Evolutionary conservation across 2,888 invertebrate species (phyloP).

Genomic region (Nomada ferruginata): DNA sequence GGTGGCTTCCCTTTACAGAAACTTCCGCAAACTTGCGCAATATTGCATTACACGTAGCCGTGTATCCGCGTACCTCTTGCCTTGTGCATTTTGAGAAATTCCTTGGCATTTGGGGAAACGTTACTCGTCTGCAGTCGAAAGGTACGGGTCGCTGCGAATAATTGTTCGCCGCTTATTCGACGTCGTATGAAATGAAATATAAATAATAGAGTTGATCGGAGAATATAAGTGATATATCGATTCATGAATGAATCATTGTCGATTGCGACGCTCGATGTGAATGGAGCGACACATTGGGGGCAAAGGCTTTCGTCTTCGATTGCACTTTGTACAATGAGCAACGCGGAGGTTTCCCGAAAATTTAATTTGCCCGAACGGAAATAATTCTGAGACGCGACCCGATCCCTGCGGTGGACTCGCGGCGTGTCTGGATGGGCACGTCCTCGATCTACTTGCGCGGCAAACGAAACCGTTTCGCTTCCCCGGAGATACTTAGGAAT

Average conservation of each 20-base stretch:
- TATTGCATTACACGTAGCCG: conserved; percentile 54
- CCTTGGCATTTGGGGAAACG: conserved; percentile 7
- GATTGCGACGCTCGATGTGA: conserved; percentile 45
- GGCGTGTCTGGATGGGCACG: conserved; percentile 3
- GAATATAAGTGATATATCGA: conserved; percentile 21
- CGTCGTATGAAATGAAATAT: conserved; percentile 26
- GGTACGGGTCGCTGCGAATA: not conserved
- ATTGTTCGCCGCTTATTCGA: no score
- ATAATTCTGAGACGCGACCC: not conserved
- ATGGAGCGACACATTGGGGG: conserved; percentile 57
- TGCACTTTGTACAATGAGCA: conserved; percentile 20
- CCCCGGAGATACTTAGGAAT: not conserved
- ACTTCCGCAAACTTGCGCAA: conserved; percentile 50
- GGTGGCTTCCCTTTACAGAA: conserved; percentile 32
- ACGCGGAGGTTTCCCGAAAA: conserved; percentile 4
- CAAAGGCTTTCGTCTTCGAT: conserved; percentile 46
- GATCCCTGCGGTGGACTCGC: not conserved
- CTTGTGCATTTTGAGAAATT: conserved; percentile 42
- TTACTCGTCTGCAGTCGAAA: conserved; percentile 18
- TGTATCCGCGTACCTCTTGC: conserved; percentile 10
- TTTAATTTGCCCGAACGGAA: conserved; percentile 37
- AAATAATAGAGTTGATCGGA: conserved; percentile 12
- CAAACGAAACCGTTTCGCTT: not conserved
- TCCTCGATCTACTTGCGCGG: conserved; percentile 23
- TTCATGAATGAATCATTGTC: conserved; percentile 55